A percentile compares a stretch with the other conserved stretches of the same genome.
Conservation (phyloP, 2,888 invertebrate species). For the Tortricodes alternella region DNA sequence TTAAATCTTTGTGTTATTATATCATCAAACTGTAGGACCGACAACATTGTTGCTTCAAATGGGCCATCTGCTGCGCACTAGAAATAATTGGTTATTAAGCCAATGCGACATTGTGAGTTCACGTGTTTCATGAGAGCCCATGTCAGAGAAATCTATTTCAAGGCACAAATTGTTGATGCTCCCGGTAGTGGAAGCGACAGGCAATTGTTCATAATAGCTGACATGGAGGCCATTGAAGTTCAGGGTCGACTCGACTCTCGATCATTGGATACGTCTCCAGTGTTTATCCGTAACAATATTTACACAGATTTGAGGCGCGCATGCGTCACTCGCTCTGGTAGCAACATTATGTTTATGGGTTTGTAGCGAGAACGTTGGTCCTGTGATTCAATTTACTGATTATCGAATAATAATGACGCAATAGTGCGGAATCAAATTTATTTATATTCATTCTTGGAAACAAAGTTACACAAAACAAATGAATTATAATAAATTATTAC, state of each 20-base stretch:
- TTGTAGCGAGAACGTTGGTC: constrained; percentile 39
- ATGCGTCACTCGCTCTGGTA: constrained; percentile 47
- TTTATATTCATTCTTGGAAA: not conserved
- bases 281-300: constrained; percentile 52
- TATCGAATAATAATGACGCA: constrained; percentile 18
- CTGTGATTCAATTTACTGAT: constrained; percentile 4
- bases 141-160: constrained; percentile 47
- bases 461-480: not conserved
- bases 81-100: constrained; percentile 28
- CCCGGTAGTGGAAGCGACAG: constrained; percentile 36
- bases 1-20: not conserved
- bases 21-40: not conserved
- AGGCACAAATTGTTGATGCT: constrained; percentile 30
- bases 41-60: constrained; percentile 31
- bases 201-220: constrained; percentile 57
- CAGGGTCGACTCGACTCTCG: constrained; percentile 53
- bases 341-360: constrained; percentile 48
- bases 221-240: constrained; percentile 56
- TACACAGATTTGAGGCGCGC: constrained; percentile 47
- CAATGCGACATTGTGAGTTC: constrained; percentile 41
- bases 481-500: not conserved
- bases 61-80: constrained; percentile 20
- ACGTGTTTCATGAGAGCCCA: constrained; percentile 31
- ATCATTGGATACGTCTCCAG: constrained; percentile 48
- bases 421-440: not conserved